These are phyloP conservation scores for Pristionchus japonicus DNA, from an alignment of 2,888 invertebrate species.

Conservation along the genomic window DNA sequence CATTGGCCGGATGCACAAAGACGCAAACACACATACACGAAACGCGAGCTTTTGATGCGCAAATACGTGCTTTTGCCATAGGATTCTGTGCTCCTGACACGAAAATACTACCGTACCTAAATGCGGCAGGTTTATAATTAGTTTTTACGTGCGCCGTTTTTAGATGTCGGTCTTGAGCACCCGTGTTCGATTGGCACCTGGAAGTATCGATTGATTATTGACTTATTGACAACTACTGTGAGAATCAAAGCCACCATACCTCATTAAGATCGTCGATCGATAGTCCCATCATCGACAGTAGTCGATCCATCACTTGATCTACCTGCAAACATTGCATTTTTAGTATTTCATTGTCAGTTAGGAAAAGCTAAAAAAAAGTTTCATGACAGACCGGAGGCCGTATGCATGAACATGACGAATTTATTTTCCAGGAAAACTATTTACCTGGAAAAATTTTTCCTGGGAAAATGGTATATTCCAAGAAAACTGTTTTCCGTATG, in stretches of 20 bases:
- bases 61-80: no score
- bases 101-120: no score
- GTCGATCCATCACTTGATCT: constrained; percentile 36
- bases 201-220: not conserved
- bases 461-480: not conserved
- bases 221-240: not conserved
- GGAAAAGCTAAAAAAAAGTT: not conserved
- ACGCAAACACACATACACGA: no score
- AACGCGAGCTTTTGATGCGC: no score
- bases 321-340: constrained; percentile 5
- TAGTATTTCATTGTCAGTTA: no score
- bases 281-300: not conserved
- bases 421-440: not conserved
- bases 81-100: no score
- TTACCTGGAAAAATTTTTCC: not conserved
- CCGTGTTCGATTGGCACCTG: constrained; percentile 40
- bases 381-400: not conserved
- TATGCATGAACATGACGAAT: not conserved
- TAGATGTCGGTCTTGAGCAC: no score
- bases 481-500: not conserved
- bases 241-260: no score
- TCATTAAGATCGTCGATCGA: constrained; percentile 28
- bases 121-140: no score
- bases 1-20: no score
- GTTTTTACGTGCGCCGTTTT: no score